Evolutionary conservation across 1,140 invertebrate genomes (phyloP), one percentile per base, ranked within the genome.

Genomic region (Ectropis grisescens): DNA sequence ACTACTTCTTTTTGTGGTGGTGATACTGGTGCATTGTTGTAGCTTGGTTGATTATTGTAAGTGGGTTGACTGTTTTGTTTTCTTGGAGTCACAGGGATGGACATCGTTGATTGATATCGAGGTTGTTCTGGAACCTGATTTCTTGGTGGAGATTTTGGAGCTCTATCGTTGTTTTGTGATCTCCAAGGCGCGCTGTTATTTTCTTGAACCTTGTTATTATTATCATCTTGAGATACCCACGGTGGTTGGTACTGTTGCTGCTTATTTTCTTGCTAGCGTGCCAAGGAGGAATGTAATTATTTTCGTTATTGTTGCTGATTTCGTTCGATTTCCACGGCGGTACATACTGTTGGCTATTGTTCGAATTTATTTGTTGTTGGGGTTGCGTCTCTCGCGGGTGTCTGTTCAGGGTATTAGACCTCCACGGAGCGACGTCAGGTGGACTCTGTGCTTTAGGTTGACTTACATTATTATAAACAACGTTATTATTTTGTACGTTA

Each of bases 31-130:
- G 16, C 8, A 19, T 8, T 19, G 16, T 19, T 19, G 16, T 19
- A 19, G 16, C 8, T 8, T 19, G 16, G 8, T 4, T 3, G 66
- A n/a, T n/a, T n/a, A n/a, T n/a, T n/a, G n/a, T n/a, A n/a, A n/a
- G n/a, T n/a, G n/a, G n/a, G n/a, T n/a, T n/a, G n/a, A n/a, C n/a
- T n/a, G 25, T 52, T 59, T 49, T 69, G 62, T 42, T 74, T 82
- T 37, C 56, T 69, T 15, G 75, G 69, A 15, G 69, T 69, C 3
- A 83, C 70, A 7, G 82, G 80, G 39, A 83, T 82, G 0, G 78
- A 81, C 56, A 83, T 82, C 5, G 70, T 64, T 7, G 80, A 75
- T 47, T 83, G 80, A 38, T 82, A 83, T 27, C 78, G 56, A 2
- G 61, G 69, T 43, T 64, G 60, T 30, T 70, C 66, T 24, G 65